phyloP scores from a whole-genome alignment of 2,113 vertebrate species.

The Dolichallabes microphthalmus region DNA sequence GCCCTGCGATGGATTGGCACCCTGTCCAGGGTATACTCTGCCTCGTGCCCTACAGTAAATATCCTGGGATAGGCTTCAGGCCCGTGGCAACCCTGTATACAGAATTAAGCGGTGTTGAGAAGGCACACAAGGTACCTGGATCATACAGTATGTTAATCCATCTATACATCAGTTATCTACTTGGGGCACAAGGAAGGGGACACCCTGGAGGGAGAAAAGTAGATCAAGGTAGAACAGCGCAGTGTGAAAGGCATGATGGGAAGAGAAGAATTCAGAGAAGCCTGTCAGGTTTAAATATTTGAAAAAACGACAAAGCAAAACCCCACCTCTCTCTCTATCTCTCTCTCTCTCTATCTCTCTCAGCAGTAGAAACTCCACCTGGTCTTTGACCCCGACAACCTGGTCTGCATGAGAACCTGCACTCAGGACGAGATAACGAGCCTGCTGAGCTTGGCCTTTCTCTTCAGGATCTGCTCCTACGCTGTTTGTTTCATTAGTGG shows the following conservation, averaged over 20 bases:
- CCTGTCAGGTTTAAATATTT: not conserved
- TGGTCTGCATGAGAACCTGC: slow-evolving; percentile 1
- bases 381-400: not conserved
- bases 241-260: not conserved
- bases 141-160: too few species aligned
- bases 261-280: not conserved
- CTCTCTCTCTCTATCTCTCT: not conserved
- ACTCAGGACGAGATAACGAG: not conserved
- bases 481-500: not conserved
- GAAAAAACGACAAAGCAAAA: not conserved
- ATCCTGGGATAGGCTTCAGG: too few species aligned
- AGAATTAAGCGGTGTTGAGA: too few species aligned
- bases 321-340: not conserved
- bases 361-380: not conserved
- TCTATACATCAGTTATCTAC: too few species aligned
- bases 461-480: not conserved
- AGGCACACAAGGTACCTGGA: too few species aligned
- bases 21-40: too few species aligned
- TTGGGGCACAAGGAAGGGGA: too few species aligned
- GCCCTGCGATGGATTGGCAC: too few species aligned
- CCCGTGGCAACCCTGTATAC: too few species aligned
- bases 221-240: not conserved
- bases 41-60: too few species aligned
- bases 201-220: not conserved
- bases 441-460: not conserved